Evolutionary conservation across 2,113 vertebrate species (phyloP), one percentile per base, ranked within the genome.

Genomic region (Lethenteron camtschaticum): DNA sequence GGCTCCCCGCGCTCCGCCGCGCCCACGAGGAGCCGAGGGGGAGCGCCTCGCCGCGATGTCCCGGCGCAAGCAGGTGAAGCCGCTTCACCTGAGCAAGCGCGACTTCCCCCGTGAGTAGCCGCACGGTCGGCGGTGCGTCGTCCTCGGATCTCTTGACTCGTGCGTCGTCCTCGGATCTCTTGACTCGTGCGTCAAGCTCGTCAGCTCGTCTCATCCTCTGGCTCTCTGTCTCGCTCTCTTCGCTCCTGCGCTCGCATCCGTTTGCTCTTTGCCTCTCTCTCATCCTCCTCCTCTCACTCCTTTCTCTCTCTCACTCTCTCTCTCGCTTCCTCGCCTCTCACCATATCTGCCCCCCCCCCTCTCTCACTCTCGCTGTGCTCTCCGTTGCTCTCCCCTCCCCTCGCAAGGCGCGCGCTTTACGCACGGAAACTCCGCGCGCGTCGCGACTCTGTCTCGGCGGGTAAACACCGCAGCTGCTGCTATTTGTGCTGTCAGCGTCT

Each of bases 41-140:
- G n/a, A n/a, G n/a, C 63, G 63, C n/a, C 60, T 66, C 60, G 14
- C 20, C 63, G 10, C 63, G n/a, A 66, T 66, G 63, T 66, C 63
- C 8, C 63, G 63, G 63, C 63, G 63, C 63, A 66, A 66, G 63
- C 63, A 66, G 24, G 63, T 66, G 63, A 66, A 66, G 63, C 63
- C 63, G 10, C 63, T 66, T n/a, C 63, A 66, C 63, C 24, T 66
- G 63, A 66, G 63, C 63, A 66, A 66, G 63, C 63, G 63, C 9
- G 63, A 66, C n/a, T 66, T 16, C 63, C 63, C 63, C 9, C 63
- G 63, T 66, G 63, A 66, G 63, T 66, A n/a, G 41, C 41, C 41
- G 41, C 41, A 41, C 41, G 41, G 41, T 4, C 24, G 24, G 3
- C 24, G 24, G 24, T 6, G 24, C 24, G 24, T 20, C 20, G 20